Base-by-base conservation (phyloP, 2,113 vertebrate genomes). In the Xerus inauris region DNA sequence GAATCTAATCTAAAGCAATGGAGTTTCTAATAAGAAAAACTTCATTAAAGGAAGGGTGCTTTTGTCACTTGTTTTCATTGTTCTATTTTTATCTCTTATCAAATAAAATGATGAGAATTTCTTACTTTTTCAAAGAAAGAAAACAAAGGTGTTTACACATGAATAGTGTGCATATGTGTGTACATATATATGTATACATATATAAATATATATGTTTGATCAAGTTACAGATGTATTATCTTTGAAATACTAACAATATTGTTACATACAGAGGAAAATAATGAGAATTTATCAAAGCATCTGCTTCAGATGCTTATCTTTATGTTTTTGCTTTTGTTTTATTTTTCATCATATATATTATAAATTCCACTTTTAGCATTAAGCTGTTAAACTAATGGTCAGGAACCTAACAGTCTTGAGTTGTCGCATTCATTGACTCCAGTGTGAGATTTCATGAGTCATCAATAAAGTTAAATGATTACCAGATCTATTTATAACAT, bases 221-320 rank as follows among this genome's bases (percentile, higher is more conserved):
- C 79, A 96, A 89, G 49, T 87, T 93, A 62, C 22, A n/a, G 35
- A 20, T 38, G 69, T 95, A 95, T 81, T 87, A 62, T 69, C 75
- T 95, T 95, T 95, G 59, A 94, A 95, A 85, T 94, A 75, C 26
- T 89, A 54, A 95, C 69, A 82, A 97, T 11, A 93, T 81, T 91
- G n/a, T 95, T 88, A 51, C 16, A 75, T 72, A 65, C 6, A 86
- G 24, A 40, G 19, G 40, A 83, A 51, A 92, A 17, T 26, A 45
- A n/a, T n/a, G 11, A 26, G 17, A 96, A 62, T 77, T 96, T 91
- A 72, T 91, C 30, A 89, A 87, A 89, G 45, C 51, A 77, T 65
- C 92, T 81, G 1, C 26, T 85, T 45, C 17, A 79, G 57, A 87
- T 84, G 12, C 16, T 94, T 93, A 83, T 75, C 42, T 51, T 87